Percentiles rank a stretch among this genome's conserved stretches.
These are phyloP conservation scores for Ifrita kowaldi DNA, from an alignment of 2,113 vertebrate genomes.

Conservation along the genomic window DNA sequence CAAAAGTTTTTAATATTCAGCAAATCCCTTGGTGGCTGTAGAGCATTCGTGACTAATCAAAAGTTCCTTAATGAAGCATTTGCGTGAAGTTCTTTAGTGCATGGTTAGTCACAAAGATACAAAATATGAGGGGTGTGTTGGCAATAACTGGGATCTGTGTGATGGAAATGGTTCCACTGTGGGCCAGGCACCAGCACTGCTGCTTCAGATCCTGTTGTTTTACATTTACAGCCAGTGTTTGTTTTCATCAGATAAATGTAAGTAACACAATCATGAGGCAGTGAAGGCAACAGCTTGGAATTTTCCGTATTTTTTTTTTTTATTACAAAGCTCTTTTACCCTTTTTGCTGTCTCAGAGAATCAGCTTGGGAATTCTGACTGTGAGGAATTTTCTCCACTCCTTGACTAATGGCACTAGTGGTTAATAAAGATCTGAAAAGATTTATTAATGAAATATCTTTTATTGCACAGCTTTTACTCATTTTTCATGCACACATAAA, in stretches of 20 bases:
- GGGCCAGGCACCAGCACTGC: not conserved
- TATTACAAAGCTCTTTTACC: not conserved
- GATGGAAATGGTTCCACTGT: not conserved
- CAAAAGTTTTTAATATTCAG: not conserved
- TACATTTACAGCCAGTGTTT: not conserved
- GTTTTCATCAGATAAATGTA: not conserved
- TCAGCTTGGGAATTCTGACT: not conserved
- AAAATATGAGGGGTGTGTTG: not conserved
- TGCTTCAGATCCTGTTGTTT: not conserved
- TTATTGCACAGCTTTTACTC: not conserved
- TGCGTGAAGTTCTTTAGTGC: not conserved
- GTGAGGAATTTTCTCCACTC: not conserved
- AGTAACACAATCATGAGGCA: not conserved
- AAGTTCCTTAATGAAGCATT: slow-evolving; percentile 4
- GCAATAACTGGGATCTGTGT: not conserved
- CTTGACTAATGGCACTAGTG: not conserved
- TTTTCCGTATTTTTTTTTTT: not conserved
- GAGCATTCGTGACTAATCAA: not conserved
- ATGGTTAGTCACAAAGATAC: not conserved
- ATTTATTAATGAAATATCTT: slow-evolving; percentile 5
- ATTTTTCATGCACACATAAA: not conserved
- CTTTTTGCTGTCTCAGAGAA: not conserved
- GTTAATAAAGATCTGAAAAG: not conserved
- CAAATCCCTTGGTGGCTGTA: not conserved
- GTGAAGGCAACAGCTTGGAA: not conserved